Conservation (phyloP, 2,888 invertebrate genomes). For the Argyresthia goedartella region DNA sequence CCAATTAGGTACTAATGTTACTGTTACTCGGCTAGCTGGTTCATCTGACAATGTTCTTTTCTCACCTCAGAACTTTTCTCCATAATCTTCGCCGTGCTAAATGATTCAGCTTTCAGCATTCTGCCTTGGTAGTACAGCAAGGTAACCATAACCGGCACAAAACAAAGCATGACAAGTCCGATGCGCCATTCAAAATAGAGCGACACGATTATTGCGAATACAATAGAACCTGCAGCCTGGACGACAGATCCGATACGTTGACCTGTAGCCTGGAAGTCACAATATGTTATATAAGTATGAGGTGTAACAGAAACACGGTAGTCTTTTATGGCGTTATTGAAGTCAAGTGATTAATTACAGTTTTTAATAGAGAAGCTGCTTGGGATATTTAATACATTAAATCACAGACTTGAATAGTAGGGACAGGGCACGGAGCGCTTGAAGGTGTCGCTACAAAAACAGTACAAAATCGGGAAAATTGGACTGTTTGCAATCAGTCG, state of each 20-base stretch:
- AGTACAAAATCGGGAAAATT: too few relatives aligned
- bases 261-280: constrained; percentile 76
- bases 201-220: constrained; percentile 74
- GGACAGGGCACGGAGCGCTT: too few relatives aligned
- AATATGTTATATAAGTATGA: too few relatives aligned
- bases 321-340: too few relatives aligned
- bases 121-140: constrained; percentile 77
- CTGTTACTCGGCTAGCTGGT: neutral
- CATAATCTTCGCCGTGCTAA: constrained; percentile 76
- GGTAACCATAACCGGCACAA: constrained; percentile 78
- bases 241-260: constrained; percentile 83
- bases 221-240: constrained; percentile 78
- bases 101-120: constrained; percentile 75
- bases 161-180: constrained; percentile 78
- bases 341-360: too few relatives aligned
- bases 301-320: too few relatives aligned
- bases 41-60: neutral
- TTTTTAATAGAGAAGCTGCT: too few relatives aligned
- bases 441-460: too few relatives aligned
- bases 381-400: too few relatives aligned
- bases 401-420: too few relatives aligned
- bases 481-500: too few relatives aligned
- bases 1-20: neutral
- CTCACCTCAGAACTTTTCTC: constrained; percentile 79
- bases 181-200: constrained; percentile 82